Evolutionary conservation across 2,888 invertebrate genomes (phyloP), one percentile per base, ranked within the genome.

Genomic region (Zaprionus lineosus): DNA sequence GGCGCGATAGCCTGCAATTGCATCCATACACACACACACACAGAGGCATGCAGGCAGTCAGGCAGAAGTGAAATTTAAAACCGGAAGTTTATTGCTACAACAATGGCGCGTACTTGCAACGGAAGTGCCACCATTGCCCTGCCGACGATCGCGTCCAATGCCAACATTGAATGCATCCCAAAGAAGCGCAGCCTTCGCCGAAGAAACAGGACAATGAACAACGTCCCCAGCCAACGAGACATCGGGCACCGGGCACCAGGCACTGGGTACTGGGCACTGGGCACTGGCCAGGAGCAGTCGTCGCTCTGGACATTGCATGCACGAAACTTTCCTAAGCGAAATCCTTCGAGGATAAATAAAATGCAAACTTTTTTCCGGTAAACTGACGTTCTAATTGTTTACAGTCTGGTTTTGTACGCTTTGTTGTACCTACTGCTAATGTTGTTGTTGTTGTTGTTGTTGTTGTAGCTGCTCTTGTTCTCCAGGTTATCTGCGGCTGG

Each of bases 361-460:
- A 82, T 84, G 81, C 83, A 82, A 82, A 84, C 78, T 81, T 82
- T 81, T 81, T 81, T 84, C 84, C 78, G 78, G 82, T 81, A 70
- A 81, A 64, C 84, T 81, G 84, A 73, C 79, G 75, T 68, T 78
- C 82, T 81, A 81, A 81, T 81, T 81, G 81, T 81, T 78, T 57
- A 61, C 74, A 70, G 70, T 64, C 72, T 61, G 60, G 67, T 53
- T 52, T 55, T 46, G 34, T 51, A 60, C 36, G 34, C 53, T 31
- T 56, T 56, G 37, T 41, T 51, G 43, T 50, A 36, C 34, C 36
- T 43, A 4, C 24, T 18, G n/a, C n/a, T n/a, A n/a, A n/a, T 40
- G 39, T 46, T 51, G 52, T 14, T 19, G 16, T 33, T 19, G 29
- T 37, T 16, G 24, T 14, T 9, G 12, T 51, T 7, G 21, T 33